Percentiles rank a stretch among this genome's conserved stretches.
These are phyloP conservation scores for Drosophila kikkawai DNA, from an alignment of 1,140 invertebrate species.

Conservation along the genomic window DNA sequence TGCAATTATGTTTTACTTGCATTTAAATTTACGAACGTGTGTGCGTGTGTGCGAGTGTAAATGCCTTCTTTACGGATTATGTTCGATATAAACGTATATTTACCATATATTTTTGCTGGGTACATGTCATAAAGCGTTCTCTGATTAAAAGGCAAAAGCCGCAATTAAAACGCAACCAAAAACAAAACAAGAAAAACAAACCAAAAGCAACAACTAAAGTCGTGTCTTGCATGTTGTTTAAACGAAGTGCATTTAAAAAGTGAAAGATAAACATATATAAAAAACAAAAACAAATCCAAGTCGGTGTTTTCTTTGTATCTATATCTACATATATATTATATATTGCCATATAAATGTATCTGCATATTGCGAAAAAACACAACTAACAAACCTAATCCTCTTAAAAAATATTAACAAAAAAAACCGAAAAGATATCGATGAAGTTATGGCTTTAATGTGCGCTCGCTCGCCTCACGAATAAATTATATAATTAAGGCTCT, in stretches of 20 bases:
- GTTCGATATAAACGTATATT: constrained; percentile 53
- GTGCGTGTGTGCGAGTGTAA: constrained; percentile 27
- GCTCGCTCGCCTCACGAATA: constrained; percentile 5
- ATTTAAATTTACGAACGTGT: constrained; percentile 41
- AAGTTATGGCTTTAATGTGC: constrained; percentile 64
- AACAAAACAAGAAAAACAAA: constrained; percentile 14
- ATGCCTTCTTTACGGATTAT: constrained; percentile 62
- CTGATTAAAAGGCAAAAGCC: constrained; percentile 46
- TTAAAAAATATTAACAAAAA: constrained; percentile 27
- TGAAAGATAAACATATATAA: constrained; percentile 39
- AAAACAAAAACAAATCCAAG: constrained; percentile 33
- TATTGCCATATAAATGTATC: constrained; percentile 49
- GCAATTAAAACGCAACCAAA: constrained; percentile 42
- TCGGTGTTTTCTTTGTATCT: constrained; percentile 69
- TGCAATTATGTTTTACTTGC: constrained; percentile 47
- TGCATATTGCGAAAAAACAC: constrained; percentile 61
- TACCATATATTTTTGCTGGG: constrained; percentile 69
- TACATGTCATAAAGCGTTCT: constrained; percentile 80
- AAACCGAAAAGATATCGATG: constrained; percentile 37
- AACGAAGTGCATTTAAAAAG: constrained; percentile 65
- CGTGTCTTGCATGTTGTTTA: constrained; percentile 76
- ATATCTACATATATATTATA: constrained; percentile 56
- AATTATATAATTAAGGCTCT: constrained; percentile 51
- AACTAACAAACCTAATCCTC: constrained; percentile 51
- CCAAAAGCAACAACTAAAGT: constrained; percentile 52